Percentiles rank a stretch among this genome's conserved stretches.
These are phyloP conservation scores for Campoplex nolae DNA, from an alignment of 2,888 invertebrate species.

Conservation along the genomic window DNA sequence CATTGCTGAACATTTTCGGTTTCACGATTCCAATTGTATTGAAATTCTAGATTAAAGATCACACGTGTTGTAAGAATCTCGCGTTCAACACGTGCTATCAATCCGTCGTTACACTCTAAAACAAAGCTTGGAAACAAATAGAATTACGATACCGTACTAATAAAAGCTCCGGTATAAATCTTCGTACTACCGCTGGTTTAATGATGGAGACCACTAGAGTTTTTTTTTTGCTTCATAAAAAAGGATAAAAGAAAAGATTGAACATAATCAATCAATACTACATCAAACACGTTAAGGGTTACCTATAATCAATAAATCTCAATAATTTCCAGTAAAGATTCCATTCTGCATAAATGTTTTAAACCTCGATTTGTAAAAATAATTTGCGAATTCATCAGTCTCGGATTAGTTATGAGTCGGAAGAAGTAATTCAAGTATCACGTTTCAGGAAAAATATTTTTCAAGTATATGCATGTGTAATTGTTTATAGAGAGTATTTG, in stretches of 20 bases:
- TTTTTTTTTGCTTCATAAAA: too few species aligned
- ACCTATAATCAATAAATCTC: not conserved
- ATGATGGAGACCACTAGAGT: not conserved
- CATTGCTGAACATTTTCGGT: not conserved
- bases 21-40: not conserved
- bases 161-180: not conserved
- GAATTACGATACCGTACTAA: not conserved
- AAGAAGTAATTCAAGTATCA: not conserved
- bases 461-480: not conserved
- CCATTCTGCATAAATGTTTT: not conserved
- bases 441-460: too few species aligned
- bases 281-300: not conserved
- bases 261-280: not conserved
- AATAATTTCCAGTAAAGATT: not conserved
- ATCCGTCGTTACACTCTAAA: not conserved
- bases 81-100: not conserved
- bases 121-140: not conserved
- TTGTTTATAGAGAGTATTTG: not conserved
- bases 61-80: not conserved
- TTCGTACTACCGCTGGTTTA: not conserved
- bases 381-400: not conserved
- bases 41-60: not conserved
- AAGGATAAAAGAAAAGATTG: not conserved
- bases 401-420: not conserved
- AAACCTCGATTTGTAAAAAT: not conserved